Evolutionary conservation across 2,888 invertebrate genomes (phyloP), one percentile per base, ranked within the genome.

Genomic region (Gari tellinella): DNA sequence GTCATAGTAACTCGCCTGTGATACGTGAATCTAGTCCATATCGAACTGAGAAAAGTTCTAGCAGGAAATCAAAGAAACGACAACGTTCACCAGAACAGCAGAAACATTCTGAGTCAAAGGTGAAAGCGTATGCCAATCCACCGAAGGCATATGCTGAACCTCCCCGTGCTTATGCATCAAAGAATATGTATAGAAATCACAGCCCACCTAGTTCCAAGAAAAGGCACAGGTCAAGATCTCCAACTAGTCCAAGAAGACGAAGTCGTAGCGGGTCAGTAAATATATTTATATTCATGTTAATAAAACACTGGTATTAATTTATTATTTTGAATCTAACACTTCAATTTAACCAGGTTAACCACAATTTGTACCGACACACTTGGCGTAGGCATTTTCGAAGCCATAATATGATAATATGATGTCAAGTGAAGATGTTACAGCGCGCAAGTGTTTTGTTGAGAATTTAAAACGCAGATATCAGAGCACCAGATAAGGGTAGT

Each of bases 1-100:
- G 87, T 75, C 83, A 80, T 67, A 87, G 87, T 65, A 83, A 82
- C 53, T 88, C 88, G 14, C 87, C 87, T 69, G 80, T 79, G 55
- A 77, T 81, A 60, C 73, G 68, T 48, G 84, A 82, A 60, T 70
- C 76, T 67, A 83, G 84, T 80, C 83, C 85, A 68, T 62, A 63
- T 57, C 66, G 68, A 56, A 73, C 76, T 49, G 72, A 78, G 26
- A 81, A 79, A 68, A 72, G 63, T 67, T 65, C 77, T 46, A 78
- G 68, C 40, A 74, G 82, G 41, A 85, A 85, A 72, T 74, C 80
- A 57, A 83, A 81, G 69, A 86, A 86, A 67, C 65, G 85, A 48
- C 81, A 70, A 43, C 60, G 77, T 46, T 77, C 81, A 8, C 77
- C 81, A 38, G 78, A 80, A 55, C 61, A 46, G 37, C 48, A 63